These are phyloP conservation scores for Agapostemon virescens DNA, from an alignment of 2,888 invertebrate species.

Conservation along the genomic window DNA sequence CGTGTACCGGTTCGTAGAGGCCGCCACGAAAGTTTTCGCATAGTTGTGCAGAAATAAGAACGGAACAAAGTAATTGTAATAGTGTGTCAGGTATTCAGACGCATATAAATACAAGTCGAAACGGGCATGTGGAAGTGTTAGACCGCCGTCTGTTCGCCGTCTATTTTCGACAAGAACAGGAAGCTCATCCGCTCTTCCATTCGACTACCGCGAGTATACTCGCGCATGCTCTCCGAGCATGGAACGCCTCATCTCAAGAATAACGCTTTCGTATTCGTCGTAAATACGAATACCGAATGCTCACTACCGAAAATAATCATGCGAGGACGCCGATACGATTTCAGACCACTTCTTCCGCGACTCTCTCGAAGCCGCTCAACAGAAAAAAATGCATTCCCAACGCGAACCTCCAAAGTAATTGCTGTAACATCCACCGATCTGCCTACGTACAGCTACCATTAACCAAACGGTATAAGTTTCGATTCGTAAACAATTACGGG, in stretches of 20 bases:
- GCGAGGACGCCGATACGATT: conserved; percentile 55
- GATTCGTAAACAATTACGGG: not conserved
- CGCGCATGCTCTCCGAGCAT: conserved; percentile 55
- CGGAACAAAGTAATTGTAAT: not conserved
- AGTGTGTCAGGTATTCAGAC: conserved; percentile 17
- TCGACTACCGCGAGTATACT: conserved; percentile 10
- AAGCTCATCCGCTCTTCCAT: conserved; percentile 57
- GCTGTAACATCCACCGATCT: not conserved
- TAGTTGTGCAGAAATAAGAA: conserved; percentile 3
- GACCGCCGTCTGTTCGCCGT: conserved; percentile 53
- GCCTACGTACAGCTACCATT: not conserved
- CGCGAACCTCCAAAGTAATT: conserved; percentile 15
- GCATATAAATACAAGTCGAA: conserved; percentile 56
- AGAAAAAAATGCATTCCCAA: conserved; percentile 52
- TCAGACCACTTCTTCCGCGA: conserved; percentile 46
- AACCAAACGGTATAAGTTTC: not conserved
- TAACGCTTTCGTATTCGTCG: conserved; percentile 52
- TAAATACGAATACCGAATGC: conserved; percentile 68
- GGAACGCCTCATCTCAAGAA: conserved; percentile 33
- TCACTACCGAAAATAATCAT: conserved; percentile 70
- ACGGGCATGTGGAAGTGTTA: conserved; percentile 38
- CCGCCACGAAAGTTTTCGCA: conserved; percentile 1
- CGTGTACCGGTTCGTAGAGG: not conserved
- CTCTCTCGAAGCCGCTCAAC: conserved; percentile 35
- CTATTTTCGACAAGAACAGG: conserved; percentile 67